A percentile compares a stretch with the other conserved stretches of the same genome.
phyloP scores from a whole-genome alignment of 2,797 vertebrate genomes.

The Acrossocheilus fasciatus region DNA sequence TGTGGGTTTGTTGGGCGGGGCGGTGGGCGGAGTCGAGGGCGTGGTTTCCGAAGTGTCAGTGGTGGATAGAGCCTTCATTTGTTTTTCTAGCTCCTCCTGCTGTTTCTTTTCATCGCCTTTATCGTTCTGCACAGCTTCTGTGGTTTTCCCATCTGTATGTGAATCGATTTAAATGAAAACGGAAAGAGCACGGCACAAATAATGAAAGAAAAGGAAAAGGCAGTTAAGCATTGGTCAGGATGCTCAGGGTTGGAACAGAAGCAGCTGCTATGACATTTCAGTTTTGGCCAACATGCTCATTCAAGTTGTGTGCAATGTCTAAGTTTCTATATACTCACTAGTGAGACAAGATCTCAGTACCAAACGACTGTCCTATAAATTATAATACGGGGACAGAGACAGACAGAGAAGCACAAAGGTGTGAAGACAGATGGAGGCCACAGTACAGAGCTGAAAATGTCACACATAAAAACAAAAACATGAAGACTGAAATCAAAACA shows the following conservation, averaged over 20 bases:
- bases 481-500: constrained; percentile 24
- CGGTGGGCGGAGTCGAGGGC: constrained; percentile 65
- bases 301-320: constrained; percentile 61
- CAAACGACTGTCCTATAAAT: constrained; percentile 85
- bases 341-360: constrained; percentile 87
- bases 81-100: constrained; percentile 88
- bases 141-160: constrained; percentile 65
- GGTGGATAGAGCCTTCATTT: constrained; percentile 83
- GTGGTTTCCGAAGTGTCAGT: constrained; percentile 73
- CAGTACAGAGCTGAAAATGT: constrained; percentile 67
- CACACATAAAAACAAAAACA: constrained; percentile 44
- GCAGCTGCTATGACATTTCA: constrained; percentile 54
- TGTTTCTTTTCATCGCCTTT: constrained; percentile 85
- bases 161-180: background rate
- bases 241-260: constrained; percentile 31
- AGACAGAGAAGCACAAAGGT: constrained; percentile 71
- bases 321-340: constrained; percentile 88
- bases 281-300: constrained; percentile 70
- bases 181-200: background rate
- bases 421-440: constrained; percentile 76
- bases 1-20: constrained; percentile 71
- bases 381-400: constrained; percentile 79
- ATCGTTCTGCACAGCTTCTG: constrained; percentile 82
- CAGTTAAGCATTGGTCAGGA: background rate
- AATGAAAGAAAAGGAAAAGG: constrained; percentile 8